Percentiles rank a stretch among this genome's conserved stretches.
Evolutionary conservation across 1,140 invertebrate species (phyloP).

Genomic region (Saxidomus purpurata): DNA sequence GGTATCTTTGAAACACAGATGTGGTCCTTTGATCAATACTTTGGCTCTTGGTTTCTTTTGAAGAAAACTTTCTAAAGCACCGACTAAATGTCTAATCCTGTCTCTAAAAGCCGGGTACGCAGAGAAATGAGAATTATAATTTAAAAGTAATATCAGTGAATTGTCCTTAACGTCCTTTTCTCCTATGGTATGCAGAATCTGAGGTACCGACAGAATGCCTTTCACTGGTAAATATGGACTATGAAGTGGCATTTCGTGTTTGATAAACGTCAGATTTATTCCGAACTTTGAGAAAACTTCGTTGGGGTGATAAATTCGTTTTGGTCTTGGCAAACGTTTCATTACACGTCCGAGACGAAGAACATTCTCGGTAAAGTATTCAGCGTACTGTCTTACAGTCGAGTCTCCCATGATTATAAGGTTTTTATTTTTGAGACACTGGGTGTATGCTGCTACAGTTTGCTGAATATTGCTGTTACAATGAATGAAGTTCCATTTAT

Average conservation of each 20-base stretch:
- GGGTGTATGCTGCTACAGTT: not conserved
- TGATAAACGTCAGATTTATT: conserved; percentile 26
- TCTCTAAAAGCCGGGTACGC: conserved; percentile 32
- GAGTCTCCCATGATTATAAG: conserved; percentile 18
- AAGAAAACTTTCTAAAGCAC: not conserved
- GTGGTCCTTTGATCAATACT: conserved; percentile 38
- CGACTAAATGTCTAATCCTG: not conserved
- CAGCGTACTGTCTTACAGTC: conserved; percentile 42
- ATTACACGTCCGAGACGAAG: not conserved
- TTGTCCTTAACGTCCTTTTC: not conserved
- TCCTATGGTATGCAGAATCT: not conserved
- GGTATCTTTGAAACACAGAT: not conserved
- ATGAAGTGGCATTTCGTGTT: conserved; percentile 59
- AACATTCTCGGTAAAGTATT: conserved; percentile 19
- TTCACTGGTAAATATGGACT: conserved; percentile 31
- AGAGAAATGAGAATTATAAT: conserved; percentile 30
- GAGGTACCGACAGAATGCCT: not conserved
- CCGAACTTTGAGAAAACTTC: not conserved
- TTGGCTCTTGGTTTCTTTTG: conserved; percentile 19
- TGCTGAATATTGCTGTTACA: not conserved
- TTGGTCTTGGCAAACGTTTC: not conserved
- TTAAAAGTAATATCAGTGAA: conserved; percentile 3
- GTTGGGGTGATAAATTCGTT: not conserved
- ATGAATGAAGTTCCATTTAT: conserved; percentile 19
- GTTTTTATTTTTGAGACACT: conserved; percentile 33